Base-by-base conservation (phyloP, 2,113 vertebrate genomes). In the Ciconia stormi region DNA sequence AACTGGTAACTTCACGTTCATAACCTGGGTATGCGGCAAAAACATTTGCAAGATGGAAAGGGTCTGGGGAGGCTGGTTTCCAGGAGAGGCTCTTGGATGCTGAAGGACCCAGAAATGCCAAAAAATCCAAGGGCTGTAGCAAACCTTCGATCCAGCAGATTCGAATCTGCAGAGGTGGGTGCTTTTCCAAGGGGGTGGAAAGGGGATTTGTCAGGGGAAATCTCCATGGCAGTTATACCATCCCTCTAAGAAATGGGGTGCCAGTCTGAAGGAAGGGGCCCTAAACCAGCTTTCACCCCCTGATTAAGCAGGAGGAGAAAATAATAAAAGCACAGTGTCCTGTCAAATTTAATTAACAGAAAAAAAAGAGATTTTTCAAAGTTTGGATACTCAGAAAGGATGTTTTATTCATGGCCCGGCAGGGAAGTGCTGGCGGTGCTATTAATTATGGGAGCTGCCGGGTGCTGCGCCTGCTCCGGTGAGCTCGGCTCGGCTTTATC, bases 371-470 rank as follows among this genome's bases (percentile, higher is more conserved):
- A 89, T 97, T 91, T 97, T 95, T 97, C 96, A 88, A 79, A 93
- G 77, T 95, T 95, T 90, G 85, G 94, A 85, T 90, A 46, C 87
- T 92, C 40, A 56, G 70, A 58, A 61, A 13, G 15, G 7, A 96
- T 94, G 92, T 96, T 97, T 97, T 96, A 97, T 97, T 98, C 97
- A 97, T 98, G 59, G 94, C 94, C 66, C 3, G 1, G 87, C 96
- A 85, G 94, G 95, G 92, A 91, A 90, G 65, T 19, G 85, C 89
- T 91, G 89, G 52, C 34, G 12, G 85, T 29, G 73, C 92, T 91
- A 97, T 98, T 90, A 97, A 98, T 98, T 97, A 97, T 0, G 56
- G 90, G 90, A 91, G 69, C 71, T 34, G 82, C 72, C 0, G 53
- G 94, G 79, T 81, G 92, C 93, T 89, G 79, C 0, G 55, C 47